Base-by-base conservation (phyloP, 2,113 vertebrate genomes). In the Pluvianellus socialis region DNA sequence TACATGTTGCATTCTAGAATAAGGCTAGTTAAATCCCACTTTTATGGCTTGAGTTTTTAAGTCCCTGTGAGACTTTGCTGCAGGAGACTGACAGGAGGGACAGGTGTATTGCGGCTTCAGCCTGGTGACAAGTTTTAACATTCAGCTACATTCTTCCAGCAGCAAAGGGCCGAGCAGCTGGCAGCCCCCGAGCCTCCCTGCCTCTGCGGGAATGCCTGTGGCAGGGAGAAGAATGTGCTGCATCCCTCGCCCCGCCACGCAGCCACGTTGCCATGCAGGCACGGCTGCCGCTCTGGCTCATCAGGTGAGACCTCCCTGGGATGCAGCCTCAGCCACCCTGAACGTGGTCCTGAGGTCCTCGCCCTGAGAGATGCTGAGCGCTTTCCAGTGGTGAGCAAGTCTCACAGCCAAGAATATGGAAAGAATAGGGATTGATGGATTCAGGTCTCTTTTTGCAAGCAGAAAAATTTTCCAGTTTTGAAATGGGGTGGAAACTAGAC, bases 41-140 rank as follows among this genome's bases (percentile, higher is more conserved):
- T 98, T 98, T 97, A 97, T 93, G 96, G 96, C 96, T 96, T 56
- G 58, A 93, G 88, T 95, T 98, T 98, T 98, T 94, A 98, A 97
- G 94, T 90, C 95, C 97, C 94, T 82, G 87, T 33, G 90, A 97
- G 96, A 95, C 83, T 98, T 97, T 96, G 81, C 63, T 94, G 76
- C 91, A 96, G n/a, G 96, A 98, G 98, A 98, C 97, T 98, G 98
- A 98, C 97, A 96, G 94, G 97, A 97, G 96, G 95, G 98, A 98
- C 98, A 98, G 98, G 98, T 98, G 98, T 98, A 61, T 96, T 4
- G 4, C 23, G 90, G 97, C 96, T 97, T 96, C 96, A 90, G 93
- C 61, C 65, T 97, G 97, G 98, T 98, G 98, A 98, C 98, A 98
- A 94, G 97, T 97, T 98, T 98, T 97, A 91, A 79, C 95, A 96